Evolutionary conservation across 2,113 vertebrate genomes (phyloP).

Genomic region (Cephalopterus ornatus): DNA sequence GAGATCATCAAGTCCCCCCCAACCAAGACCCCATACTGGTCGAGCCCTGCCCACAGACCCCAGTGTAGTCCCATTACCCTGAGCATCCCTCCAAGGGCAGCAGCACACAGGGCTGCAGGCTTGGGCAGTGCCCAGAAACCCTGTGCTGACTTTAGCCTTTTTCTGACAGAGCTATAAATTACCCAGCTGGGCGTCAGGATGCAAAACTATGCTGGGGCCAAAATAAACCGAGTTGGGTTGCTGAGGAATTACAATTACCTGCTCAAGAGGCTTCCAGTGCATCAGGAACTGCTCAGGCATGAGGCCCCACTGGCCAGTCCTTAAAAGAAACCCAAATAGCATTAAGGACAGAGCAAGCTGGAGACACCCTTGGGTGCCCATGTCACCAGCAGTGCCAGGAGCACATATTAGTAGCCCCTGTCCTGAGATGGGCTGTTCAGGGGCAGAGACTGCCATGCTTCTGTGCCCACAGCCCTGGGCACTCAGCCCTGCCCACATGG

Average conservation of each 20-base stretch:
- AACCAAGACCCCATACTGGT: too few relatives aligned
- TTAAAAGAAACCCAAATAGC: neutral
- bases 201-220: neutral
- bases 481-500: neutral
- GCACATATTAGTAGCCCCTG: rapidly evolving
- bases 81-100: neutral
- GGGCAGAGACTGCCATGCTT: rapidly evolving
- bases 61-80: neutral
- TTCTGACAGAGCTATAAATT: neutral
- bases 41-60: neutral
- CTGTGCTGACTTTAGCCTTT: neutral
- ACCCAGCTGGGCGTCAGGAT: neutral
- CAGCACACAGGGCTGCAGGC: neutral
- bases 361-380: neutral
- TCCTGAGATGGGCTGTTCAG: rapidly evolving
- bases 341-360: neutral
- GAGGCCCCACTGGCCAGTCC: neutral
- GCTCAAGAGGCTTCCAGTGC: neutral
- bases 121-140: neutral
- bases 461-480: neutral
- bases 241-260: conserved; percentile 12
- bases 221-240: neutral
- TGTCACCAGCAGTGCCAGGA: neutral
- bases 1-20: too few relatives aligned
- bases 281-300: neutral